A percentile compares a stretch with the other conserved stretches of the same genome.
Evolutionary conservation across 2,797 vertebrate species (phyloP).

Genomic region (Psittacula derbiana): DNA sequence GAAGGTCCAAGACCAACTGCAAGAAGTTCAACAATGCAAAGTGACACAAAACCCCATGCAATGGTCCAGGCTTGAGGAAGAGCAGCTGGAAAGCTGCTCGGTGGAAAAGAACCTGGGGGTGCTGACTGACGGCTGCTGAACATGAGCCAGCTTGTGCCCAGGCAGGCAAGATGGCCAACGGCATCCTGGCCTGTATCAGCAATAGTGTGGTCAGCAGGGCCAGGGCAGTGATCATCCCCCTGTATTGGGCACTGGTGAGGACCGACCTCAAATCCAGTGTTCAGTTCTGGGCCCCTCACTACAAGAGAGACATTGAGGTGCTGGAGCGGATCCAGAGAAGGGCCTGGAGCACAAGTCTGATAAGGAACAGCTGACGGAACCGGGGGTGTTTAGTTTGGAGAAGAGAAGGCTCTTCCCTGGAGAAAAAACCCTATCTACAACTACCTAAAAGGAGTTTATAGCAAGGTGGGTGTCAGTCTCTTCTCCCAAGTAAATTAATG

Average conservation of each 20-base stretch:
- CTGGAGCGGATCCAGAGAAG: background rate
- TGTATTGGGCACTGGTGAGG: background rate
- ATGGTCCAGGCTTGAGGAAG: background rate
- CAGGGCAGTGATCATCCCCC: rapidly evolving
- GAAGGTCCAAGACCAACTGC: rapidly evolving
- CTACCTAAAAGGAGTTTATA: background rate
- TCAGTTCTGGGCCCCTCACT: background rate
- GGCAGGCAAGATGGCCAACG: background rate
- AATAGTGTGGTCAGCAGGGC: background rate
- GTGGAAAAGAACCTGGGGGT: background rate
- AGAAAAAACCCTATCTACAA: background rate
- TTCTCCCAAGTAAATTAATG: background rate
- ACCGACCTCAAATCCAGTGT: rapidly evolving
- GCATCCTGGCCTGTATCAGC: background rate
- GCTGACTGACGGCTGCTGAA: background rate
- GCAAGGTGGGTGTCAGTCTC: background rate
- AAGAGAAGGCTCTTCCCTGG: background rate
- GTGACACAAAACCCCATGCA: background rate
- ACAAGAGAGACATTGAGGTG: background rate
- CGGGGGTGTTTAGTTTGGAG: background rate
- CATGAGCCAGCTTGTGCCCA: background rate
- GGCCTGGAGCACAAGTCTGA: background rate
- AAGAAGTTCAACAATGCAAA: background rate
- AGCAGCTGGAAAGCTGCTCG: rapidly evolving
- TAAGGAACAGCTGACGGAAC: background rate